phyloP scores from a whole-genome alignment of 2,797 vertebrate species.

The Mastacembelus armatus region DNA sequence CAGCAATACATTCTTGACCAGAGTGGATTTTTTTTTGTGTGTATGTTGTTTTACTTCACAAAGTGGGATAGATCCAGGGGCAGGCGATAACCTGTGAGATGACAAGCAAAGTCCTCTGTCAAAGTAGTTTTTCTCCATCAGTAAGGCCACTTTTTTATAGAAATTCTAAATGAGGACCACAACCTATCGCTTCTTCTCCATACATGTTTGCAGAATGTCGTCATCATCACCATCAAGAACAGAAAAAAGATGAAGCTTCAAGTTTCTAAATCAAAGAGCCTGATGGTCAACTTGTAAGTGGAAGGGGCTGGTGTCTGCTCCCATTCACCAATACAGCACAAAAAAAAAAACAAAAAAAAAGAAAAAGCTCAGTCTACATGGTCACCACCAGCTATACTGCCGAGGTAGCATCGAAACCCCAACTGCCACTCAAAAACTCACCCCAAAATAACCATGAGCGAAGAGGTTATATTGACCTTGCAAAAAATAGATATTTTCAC shows the following conservation, averaged over 20 bases:
- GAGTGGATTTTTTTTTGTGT: slow-evolving; percentile 44
- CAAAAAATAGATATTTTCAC: slow-evolving; percentile 80
- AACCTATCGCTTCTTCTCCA: slow-evolving; percentile 84
- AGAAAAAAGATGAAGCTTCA: slow-evolving; percentile 55
- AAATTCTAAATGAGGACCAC: slow-evolving; percentile 87
- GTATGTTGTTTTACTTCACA: slow-evolving; percentile 59
- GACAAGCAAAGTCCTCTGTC: slow-evolving; percentile 80
- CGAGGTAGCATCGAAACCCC: slow-evolving; percentile 90
- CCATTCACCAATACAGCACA: slow-evolving; percentile 81
- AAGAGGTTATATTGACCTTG: slow-evolving; percentile 79
- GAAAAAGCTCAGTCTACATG: slow-evolving; percentile 89
- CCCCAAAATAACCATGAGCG: slow-evolving; percentile 80
- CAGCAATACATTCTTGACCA: slow-evolving; percentile 82
- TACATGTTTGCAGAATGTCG: slow-evolving; percentile 76
- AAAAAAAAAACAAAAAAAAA: slow-evolving; percentile 66
- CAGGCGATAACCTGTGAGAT: slow-evolving; percentile 76
- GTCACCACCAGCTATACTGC: slow-evolving; percentile 89
- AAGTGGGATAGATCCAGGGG: slow-evolving; percentile 82
- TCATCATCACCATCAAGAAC: slow-evolving; percentile 34
- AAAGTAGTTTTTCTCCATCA: slow-evolving; percentile 82
- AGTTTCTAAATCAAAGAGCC: slow-evolving; percentile 83
- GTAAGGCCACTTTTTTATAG: slow-evolving; percentile 98
- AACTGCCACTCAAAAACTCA: slow-evolving; percentile 85
- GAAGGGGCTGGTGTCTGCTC: slow-evolving; percentile 77
- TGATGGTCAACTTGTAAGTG: slow-evolving; percentile 84